Evolutionary conservation across 2,113 vertebrate genomes (phyloP).

Genomic region (Semicossyphus pulcher): DNA sequence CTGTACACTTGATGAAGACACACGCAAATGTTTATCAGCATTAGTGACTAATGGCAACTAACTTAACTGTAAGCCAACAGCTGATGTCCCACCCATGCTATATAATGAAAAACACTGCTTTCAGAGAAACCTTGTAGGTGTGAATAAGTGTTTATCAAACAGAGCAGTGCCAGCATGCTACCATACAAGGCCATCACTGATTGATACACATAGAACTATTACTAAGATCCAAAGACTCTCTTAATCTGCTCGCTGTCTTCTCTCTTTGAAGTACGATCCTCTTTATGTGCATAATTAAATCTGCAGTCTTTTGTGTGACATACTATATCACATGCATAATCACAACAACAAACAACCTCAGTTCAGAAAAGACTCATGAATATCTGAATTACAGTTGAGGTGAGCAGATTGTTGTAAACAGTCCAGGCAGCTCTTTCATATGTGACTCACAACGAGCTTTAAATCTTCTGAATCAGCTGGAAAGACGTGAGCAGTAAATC

Average conservation of each 20-base stretch:
- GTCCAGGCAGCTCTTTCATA: neutral
- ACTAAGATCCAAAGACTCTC: conserved; percentile 21
- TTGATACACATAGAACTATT: conserved; percentile 5
- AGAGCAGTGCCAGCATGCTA: too few relatives aligned
- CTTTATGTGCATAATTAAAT: conserved; percentile 35
- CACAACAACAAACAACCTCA: neutral
- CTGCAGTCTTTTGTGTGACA: conserved; percentile 10
- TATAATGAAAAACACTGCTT: too few relatives aligned
- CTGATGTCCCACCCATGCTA: too few relatives aligned
- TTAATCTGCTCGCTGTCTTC: neutral
- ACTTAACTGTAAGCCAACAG: too few relatives aligned
- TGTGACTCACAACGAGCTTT: conserved; percentile 3
- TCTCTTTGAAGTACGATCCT: conserved; percentile 37
- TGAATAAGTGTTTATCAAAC: too few relatives aligned
- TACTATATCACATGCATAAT: conserved; percentile 17
- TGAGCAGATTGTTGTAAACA: conserved; percentile 11
- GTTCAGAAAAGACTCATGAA: conserved; percentile 22
- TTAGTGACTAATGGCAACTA: too few relatives aligned
- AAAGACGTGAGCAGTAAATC: conserved; percentile 30
- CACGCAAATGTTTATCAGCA: too few relatives aligned
- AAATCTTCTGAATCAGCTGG: conserved; percentile 24
- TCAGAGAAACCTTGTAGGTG: too few relatives aligned
- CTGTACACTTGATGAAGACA: too few relatives aligned
- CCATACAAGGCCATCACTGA: neutral
- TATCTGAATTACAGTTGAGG: conserved; percentile 19